Conservation (phyloP, 2,888 invertebrate genomes). For the Lepidochrysops patricia region DNA sequence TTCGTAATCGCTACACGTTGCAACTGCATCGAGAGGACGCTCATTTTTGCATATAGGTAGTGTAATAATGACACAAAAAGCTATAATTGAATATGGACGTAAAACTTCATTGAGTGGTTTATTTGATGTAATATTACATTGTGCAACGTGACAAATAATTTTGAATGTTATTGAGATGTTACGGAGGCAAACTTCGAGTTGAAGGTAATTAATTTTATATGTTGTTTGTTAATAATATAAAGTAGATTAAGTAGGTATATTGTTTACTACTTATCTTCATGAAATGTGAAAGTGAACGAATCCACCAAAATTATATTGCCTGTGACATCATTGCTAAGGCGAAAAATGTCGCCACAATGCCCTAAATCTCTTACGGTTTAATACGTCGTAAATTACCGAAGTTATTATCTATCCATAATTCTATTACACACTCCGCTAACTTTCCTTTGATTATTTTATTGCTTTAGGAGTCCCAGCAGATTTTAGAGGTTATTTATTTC, state of each 20-base stretch:
- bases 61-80: not conserved
- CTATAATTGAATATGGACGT: not conserved
- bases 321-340: not conserved
- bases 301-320: not conserved
- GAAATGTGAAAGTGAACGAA: not conserved
- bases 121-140: too few relatives aligned
- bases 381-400: not conserved
- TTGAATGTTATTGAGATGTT: too few relatives aligned
- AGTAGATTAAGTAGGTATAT: too few relatives aligned
- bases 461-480: not conserved
- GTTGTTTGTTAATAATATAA: too few relatives aligned
- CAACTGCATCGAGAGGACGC: not conserved
- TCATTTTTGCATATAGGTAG: not conserved
- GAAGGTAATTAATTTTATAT: too few relatives aligned
- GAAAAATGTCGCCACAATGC: not conserved
- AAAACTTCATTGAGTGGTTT: not conserved
- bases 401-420: not conserved
- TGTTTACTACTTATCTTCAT: too few relatives aligned
- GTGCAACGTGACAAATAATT: too few relatives aligned
- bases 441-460: not conserved
- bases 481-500: not conserved
- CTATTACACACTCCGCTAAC: conserved; percentile 1
- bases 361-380: not conserved
- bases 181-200: too few relatives aligned
- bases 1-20: conserved; percentile 11